phyloP scores from a whole-genome alignment of 1,140 invertebrate species.

The Drosophila eugracilis region DNA sequence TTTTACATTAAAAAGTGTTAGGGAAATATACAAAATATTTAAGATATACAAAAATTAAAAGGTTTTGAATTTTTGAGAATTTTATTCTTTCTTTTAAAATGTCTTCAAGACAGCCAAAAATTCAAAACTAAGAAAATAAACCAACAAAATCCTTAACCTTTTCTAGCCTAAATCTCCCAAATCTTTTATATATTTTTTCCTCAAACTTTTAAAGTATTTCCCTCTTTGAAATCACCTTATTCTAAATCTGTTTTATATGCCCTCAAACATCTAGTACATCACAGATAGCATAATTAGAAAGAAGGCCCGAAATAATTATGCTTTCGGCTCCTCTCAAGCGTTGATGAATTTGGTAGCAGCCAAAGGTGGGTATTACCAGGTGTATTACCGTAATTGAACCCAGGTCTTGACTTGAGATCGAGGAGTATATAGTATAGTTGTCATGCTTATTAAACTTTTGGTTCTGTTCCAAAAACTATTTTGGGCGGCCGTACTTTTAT shows the following conservation, averaged over 20 bases:
- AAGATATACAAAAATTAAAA: no score
- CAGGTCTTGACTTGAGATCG: constrained; percentile 3
- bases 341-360: constrained; percentile 16
- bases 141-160: no score
- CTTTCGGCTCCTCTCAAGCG: constrained; percentile 28
- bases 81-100: not conserved
- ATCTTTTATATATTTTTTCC: no score
- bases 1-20: no score
- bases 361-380: constrained; percentile 16
- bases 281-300: constrained; percentile 49
- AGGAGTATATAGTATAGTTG: constrained; percentile 21
- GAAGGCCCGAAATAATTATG: constrained; percentile 34
- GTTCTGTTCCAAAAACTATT: constrained; percentile 80
- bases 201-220: constrained; percentile 5
- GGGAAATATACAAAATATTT: no score
- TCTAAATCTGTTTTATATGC: constrained; percentile 38
- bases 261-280: constrained; percentile 40
- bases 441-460: constrained; percentile 80
- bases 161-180: no score
- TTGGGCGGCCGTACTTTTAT: constrained; percentile 67
- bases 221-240: constrained; percentile 22
- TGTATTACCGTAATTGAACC: constrained; percentile 49
- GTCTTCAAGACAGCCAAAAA: no score
- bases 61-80: no score
- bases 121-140: no score